Evolutionary conservation across 2,888 invertebrate genomes (phyloP), one percentile per base, ranked within the genome.

Genomic region (Hyposoter dolosus): DNA sequence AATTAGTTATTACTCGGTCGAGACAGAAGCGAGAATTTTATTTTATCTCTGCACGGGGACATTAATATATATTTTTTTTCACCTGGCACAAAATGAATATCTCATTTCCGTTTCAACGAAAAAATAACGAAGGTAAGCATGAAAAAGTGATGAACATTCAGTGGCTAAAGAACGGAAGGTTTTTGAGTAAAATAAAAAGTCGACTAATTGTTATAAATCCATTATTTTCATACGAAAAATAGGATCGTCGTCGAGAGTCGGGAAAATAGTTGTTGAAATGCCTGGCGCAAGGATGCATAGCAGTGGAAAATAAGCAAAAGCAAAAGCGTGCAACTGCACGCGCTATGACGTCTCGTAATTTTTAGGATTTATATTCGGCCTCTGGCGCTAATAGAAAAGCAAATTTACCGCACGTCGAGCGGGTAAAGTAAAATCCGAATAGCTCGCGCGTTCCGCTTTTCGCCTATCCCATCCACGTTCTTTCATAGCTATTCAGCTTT

Each of bases 371-470:
- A 88, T 89, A 83, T 87, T 86, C 87, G 81, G 82, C 85, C 85
- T 12, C 82, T 80, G 68, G 71, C 86, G 86, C 84, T 90, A 90
- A 91, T 91, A 89, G 90, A 90, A 90, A 90, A 90, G 90, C 89
- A 91, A 91, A 91, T 91, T 91, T 89, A 89, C 88, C 88, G 88
- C 81, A 74, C 83, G 79, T 86, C 56, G 68, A n/a, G 19, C 43
- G 56, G 40, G 74, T 88, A 79, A 78, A 85, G 88, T 89, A 78
- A 90, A 90, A 91, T 90, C 87, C 81, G 86, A 90, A 81, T 86
- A 85, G 89, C 89, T 89, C 89, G 86, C 74, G 84, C 50, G 15
- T 32, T 35, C 45, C 63, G 17, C 19, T 66, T 50, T 40, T 56
- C 60, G 35, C 75, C 40, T 35, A 50, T 50, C 19, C 47, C 56